Evolutionary conservation across 2,888 invertebrate genomes (phyloP).

Genomic region (Flexamia atlantica): DNA sequence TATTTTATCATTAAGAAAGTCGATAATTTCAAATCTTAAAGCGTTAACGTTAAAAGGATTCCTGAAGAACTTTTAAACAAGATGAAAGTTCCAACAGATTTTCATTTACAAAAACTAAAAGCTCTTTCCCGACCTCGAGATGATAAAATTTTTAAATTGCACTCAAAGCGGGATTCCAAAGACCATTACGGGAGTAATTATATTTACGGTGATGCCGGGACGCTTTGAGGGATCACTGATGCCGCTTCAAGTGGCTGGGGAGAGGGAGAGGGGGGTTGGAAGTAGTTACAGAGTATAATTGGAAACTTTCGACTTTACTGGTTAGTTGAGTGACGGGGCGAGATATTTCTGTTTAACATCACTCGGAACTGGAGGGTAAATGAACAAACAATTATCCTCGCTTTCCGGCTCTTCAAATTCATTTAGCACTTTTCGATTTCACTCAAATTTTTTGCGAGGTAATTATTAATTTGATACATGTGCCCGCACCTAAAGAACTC

Average conservation of each 20-base stretch:
- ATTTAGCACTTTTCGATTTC: too few species aligned
- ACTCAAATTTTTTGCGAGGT: too few species aligned
- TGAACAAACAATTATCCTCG: background rate
- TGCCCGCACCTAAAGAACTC: too few species aligned
- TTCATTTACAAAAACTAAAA: background rate
- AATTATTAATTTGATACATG: too few species aligned
- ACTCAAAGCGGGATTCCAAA: background rate
- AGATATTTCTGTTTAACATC: constrained; percentile 4
- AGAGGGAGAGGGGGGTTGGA: background rate
- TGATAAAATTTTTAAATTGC: background rate
- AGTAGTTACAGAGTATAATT: constrained; percentile 38
- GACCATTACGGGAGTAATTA: background rate
- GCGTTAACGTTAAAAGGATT: background rate
- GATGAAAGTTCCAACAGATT: background rate
- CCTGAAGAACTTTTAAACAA: too few species aligned
- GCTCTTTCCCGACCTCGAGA: background rate
- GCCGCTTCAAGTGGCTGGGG: background rate
- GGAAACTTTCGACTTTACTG: constrained; percentile 34
- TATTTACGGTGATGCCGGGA: constrained; percentile 25
- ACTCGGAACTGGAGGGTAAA: constrained; percentile 4
- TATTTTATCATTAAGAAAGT: too few species aligned
- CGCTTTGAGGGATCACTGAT: constrained; percentile 17
- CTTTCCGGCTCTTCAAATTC: too few species aligned
- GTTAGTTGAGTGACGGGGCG: background rate
- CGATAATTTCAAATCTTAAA: too few species aligned